These are phyloP conservation scores for human (Homo sapiens) DNA, from an alignment of 2,113 vertebrate species.

Conservation along the genomic window GRCh38 chr4:14643501-14644000, in stretches of 20 bases:
- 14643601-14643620: neutral
- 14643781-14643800: no score
- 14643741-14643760: neutral
- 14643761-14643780: neutral
- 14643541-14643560: neutral
- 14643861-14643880: neutral
- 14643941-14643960: neutral
- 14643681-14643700: rapidly evolving
- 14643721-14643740: neutral
- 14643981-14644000: neutral
- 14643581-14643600: neutral
- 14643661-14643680: neutral
- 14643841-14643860: neutral
- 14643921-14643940: neutral
- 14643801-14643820: neutral
- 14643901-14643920: neutral
- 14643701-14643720: rapidly evolving
- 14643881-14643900: neutral
- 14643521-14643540: neutral
- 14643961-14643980: neutral
- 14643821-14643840: neutral
- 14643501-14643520: neutral
- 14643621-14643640: neutral
- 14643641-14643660: neutral
- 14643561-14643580: neutral